Percentiles rank a stretch among this genome's conserved stretches.
Conservation (phyloP, 1,140 invertebrate species). For the Oreohelix idahoensis region DNA sequence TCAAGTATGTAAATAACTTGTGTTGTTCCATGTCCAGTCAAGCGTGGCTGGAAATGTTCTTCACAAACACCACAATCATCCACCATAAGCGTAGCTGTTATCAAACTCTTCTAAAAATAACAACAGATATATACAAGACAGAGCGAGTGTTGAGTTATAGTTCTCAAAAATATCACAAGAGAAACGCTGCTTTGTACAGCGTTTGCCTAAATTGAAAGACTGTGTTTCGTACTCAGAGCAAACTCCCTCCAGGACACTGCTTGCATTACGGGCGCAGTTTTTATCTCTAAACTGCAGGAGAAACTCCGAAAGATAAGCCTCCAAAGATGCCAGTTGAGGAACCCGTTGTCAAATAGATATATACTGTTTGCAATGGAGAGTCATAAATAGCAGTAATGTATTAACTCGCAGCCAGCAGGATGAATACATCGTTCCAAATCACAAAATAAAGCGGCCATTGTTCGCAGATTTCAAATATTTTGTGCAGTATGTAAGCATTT, state of each 20-base stretch:
- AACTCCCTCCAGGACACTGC: neutral
- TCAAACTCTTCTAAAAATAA: too few relatives aligned
- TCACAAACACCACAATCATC: too few relatives aligned
- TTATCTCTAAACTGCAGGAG: slow-evolving; percentile 2
- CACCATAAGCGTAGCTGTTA: too few relatives aligned
- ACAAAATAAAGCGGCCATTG: neutral
- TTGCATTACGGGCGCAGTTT: neutral
- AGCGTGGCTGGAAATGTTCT: too few relatives aligned
- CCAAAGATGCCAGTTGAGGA: neutral
- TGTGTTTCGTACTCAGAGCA: too few relatives aligned
- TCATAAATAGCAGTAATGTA: neutral
- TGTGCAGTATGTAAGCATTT: neutral
- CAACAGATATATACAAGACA: too few relatives aligned
- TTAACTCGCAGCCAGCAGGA: neutral
- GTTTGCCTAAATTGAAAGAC: too few relatives aligned
- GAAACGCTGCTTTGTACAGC: too few relatives aligned
- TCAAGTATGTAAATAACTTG: too few relatives aligned
- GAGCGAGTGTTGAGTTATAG: too few relatives aligned
- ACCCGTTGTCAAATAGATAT: neutral
- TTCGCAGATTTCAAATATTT: neutral
- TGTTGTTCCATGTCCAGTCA: too few relatives aligned
- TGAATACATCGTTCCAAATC: neutral
- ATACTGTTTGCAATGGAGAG: neutral
- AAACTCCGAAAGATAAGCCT: neutral
- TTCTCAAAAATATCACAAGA: too few relatives aligned